Conservation (phyloP, 2,888 invertebrate genomes). For the Apamea crenata region DNA sequence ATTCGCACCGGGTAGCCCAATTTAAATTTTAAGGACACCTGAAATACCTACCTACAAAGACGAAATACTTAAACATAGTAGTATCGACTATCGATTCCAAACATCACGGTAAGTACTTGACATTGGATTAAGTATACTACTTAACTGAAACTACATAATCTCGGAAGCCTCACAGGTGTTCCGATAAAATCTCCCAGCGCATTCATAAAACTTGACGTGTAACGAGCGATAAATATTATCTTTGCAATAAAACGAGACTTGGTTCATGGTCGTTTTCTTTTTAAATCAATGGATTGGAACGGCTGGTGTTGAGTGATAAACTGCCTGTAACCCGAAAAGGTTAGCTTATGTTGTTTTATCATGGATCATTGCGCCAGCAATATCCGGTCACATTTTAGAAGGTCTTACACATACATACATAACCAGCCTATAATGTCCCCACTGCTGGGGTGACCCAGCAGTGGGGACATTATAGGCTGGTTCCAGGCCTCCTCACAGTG, state of each 20-base stretch:
- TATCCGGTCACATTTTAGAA: not conserved
- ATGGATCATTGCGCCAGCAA: not conserved
- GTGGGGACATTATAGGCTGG: too few relatives aligned
- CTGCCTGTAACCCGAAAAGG: not conserved
- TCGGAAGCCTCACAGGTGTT: constrained; percentile 49
- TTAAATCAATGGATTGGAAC: constrained; percentile 7
- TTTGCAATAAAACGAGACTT: constrained; percentile 11
- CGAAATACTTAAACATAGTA: constrained; percentile 4
- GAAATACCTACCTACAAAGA: not conserved
- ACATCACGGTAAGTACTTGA: constrained; percentile 11
- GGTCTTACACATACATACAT: not conserved
- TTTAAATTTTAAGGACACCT: not conserved
- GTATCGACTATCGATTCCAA: constrained; percentile 15
- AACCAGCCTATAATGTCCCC: not conserved
- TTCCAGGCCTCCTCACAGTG: not conserved
- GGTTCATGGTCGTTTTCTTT: constrained; percentile 13
- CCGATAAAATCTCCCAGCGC: constrained; percentile 27
- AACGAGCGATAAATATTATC: constrained; percentile 30
- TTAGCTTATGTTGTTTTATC: not conserved
- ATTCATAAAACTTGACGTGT: constrained; percentile 17
- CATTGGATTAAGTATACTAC: constrained; percentile 26
- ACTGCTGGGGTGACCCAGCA: too few relatives aligned
- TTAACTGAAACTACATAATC: constrained; percentile 42
- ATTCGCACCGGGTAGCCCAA: not conserved
- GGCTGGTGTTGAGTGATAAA: constrained; percentile 4